Evolutionary conservation across 1,140 invertebrate species (phyloP).

Genomic region (Thaumetopoea pityocampa): DNA sequence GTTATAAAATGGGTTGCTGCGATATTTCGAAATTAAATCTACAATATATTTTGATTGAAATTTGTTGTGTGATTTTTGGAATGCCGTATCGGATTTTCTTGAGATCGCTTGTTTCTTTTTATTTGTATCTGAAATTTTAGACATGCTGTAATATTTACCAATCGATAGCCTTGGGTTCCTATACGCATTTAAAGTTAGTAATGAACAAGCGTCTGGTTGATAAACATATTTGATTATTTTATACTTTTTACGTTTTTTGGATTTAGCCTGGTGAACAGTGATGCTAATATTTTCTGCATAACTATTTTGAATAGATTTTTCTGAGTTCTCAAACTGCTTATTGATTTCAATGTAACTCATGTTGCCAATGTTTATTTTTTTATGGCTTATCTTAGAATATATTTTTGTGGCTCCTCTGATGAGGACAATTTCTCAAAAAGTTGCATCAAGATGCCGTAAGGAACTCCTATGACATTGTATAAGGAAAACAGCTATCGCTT

Average conservation of each 20-base stretch:
- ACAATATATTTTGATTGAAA: conserved; percentile 14
- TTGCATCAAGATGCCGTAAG: no score
- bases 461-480: no score
- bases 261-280: neutral
- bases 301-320: no score
- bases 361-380: no score
- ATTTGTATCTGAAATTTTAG: conserved; percentile 3
- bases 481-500: no score
- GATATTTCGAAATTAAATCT: conserved; percentile 11
- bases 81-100: neutral
- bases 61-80: neutral
- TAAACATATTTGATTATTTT: conserved; percentile 6
- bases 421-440: no score
- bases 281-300: neutral
- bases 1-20: conserved; percentile 6
- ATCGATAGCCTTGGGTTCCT: neutral
- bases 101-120: neutral
- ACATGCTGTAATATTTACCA: conserved; percentile 6
- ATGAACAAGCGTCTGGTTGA: neutral
- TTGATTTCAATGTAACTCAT: no score
- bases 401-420: no score
- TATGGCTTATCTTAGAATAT: no score
- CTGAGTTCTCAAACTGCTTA: no score
- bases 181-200: neutral
- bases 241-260: conserved; percentile 11